phyloP scores from a whole-genome alignment of 2,113 vertebrate genomes.

The Peromyscus maniculatus region DNA sequence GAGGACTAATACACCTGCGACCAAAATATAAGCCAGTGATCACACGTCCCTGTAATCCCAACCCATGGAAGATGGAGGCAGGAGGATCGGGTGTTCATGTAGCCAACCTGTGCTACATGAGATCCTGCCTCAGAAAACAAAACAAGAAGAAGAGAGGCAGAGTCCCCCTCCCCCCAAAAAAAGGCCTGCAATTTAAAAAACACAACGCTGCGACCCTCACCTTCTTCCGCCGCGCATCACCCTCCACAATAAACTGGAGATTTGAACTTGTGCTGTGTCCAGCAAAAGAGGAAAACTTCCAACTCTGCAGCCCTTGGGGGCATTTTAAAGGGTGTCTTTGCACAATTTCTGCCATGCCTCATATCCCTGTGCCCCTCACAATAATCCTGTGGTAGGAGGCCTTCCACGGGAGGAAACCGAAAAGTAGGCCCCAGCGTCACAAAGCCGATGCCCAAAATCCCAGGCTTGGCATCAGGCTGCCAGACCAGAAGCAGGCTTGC shows the following conservation, averaged over 20 bases:
- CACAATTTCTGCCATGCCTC: neutral
- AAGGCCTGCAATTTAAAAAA: neutral
- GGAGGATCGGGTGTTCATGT: accelerated
- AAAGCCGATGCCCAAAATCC: neutral
- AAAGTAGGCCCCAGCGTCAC: too few species aligned
- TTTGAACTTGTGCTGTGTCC: neutral
- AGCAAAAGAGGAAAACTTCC: neutral
- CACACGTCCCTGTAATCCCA: neutral
- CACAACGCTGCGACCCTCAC: neutral
- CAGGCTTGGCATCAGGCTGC: neutral
- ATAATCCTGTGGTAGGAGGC: neutral
- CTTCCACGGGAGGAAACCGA: neutral
- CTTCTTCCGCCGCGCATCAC: neutral
- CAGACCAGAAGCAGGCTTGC: neutral
- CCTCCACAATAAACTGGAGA: neutral
- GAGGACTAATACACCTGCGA: neutral
- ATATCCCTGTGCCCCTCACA: accelerated
- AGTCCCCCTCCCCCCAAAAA: neutral
- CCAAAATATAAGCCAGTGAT: accelerated
- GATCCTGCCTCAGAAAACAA: neutral
- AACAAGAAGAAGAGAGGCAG: neutral
- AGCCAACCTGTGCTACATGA: neutral
- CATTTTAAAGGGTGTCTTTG: neutral
- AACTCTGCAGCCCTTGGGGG: accelerated
- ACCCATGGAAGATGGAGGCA: too few species aligned